phyloP scores from a whole-genome alignment of 2,797 vertebrate species.

The Paramormyrops hopkinsi region DNA sequence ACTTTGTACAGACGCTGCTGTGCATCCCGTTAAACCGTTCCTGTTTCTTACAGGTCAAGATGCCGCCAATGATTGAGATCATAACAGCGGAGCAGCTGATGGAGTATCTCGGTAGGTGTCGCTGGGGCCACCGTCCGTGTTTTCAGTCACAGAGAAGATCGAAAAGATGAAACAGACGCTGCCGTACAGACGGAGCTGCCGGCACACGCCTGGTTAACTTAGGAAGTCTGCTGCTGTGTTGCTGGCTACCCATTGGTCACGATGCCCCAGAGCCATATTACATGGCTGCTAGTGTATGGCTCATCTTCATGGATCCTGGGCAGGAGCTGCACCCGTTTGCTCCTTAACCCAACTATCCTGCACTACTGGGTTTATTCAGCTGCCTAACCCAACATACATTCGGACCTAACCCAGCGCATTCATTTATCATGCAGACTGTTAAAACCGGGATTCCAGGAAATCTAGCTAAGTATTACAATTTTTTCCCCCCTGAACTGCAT shows the following conservation, averaged over 20 bases:
- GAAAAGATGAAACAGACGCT: not conserved
- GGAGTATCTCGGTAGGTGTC: constrained; percentile 92
- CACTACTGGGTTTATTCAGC: not conserved
- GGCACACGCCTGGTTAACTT: not conserved
- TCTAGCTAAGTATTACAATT: not conserved
- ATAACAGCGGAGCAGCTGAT: constrained; percentile 97
- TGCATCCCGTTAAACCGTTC: not conserved
- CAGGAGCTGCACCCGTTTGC: not conserved
- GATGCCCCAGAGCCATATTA: not conserved
- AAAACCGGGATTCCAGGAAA: not conserved
- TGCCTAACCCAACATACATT: not conserved
- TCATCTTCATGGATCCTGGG: not conserved
- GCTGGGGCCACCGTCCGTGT: not conserved
- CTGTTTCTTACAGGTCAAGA: constrained; percentile 78
- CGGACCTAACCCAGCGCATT: not conserved
- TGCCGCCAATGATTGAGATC: constrained; percentile 98
- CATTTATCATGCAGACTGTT: not conserved
- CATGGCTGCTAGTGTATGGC: not conserved
- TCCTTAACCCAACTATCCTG: not conserved
- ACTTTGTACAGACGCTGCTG: not conserved
- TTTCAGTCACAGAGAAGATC: not conserved
- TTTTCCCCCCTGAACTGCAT: not conserved
- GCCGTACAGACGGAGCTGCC: not conserved
- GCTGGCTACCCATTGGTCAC: not conserved
- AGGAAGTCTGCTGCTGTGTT: not conserved